A percentile compares a stretch with the other conserved stretches of the same genome.
phyloP scores from a whole-genome alignment of 2,113 vertebrate genomes.

The Seriola quinqueradiata region DNA sequence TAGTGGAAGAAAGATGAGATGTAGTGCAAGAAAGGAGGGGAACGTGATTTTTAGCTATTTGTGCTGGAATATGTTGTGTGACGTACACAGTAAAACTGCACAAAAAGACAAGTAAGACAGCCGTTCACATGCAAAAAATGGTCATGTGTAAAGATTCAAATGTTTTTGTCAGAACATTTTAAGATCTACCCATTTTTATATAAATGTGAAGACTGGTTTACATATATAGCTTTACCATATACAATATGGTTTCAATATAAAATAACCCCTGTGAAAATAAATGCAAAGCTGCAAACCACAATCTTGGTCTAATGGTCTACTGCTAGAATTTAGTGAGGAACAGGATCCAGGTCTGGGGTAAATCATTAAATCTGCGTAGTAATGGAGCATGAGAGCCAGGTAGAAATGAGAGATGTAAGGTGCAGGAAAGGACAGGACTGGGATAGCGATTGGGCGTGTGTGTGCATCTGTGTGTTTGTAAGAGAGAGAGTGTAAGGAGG shows the following conservation, averaged over 20 bases:
- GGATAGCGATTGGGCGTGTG: background rate
- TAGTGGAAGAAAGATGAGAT: slow-evolving; percentile 34
- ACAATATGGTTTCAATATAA: slow-evolving; percentile 33
- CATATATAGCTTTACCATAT: slow-evolving; percentile 1
- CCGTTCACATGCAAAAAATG: background rate
- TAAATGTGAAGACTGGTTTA: slow-evolving; percentile 4
- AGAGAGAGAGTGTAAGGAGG: slow-evolving; percentile 31
- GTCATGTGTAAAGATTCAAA: background rate
- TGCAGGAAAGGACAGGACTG: slow-evolving; percentile 1
- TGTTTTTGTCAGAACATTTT: background rate
- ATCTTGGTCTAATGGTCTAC: slow-evolving; percentile 17
- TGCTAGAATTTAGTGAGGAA: slow-evolving; percentile 31
- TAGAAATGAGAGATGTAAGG: slow-evolving; percentile 37
- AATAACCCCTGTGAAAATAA: slow-evolving; percentile 16
- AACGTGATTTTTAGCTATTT: slow-evolving; percentile 17
- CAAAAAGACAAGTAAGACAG: background rate
- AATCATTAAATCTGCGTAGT: slow-evolving; percentile 40
- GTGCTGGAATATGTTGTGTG: slow-evolving; percentile 1
- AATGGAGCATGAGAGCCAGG: slow-evolving; percentile 34
- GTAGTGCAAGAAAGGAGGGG: slow-evolving; percentile 11
- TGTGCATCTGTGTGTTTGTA: slow-evolving; percentile 31
- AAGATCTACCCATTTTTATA: background rate
- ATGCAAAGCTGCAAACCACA: slow-evolving; percentile 19
- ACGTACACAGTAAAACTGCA: background rate
- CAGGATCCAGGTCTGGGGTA: slow-evolving; percentile 31